Conservation (phyloP, 2,888 invertebrate genomes). For the Heteromyza rotundicornis region DNA sequence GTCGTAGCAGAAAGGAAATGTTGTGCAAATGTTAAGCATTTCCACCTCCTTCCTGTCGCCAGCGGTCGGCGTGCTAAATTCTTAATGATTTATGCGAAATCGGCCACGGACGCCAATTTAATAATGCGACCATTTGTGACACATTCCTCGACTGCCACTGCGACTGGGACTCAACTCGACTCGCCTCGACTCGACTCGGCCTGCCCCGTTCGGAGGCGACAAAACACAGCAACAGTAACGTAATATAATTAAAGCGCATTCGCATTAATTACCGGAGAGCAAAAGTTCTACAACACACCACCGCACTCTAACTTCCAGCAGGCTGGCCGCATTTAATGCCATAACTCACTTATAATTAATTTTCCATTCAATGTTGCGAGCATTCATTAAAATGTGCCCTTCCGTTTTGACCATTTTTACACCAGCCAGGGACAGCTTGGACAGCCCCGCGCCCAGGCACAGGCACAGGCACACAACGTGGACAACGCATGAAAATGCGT, state of each 20-base stretch:
- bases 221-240: not conserved
- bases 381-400: not conserved
- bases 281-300: not conserved
- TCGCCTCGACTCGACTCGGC: too few species aligned
- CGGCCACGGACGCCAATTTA: not conserved
- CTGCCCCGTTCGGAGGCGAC: too few species aligned
- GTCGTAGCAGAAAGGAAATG: too few species aligned
- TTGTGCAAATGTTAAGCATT: too few species aligned
- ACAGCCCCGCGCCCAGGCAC: too few species aligned
- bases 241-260: slow-evolving; percentile 1
- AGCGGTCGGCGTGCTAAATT: not conserved
- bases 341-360: slow-evolving; percentile 20
- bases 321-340: slow-evolving; percentile 6
- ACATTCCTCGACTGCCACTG: not conserved
- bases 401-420: not conserved
- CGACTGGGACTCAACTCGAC: too few species aligned
- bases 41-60: too few species aligned
- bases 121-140: not conserved
- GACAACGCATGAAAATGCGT: too few species aligned
- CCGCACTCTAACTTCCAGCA: not conserved
- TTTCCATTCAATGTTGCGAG: slow-evolving; percentile 2
- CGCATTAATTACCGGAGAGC: not conserved
- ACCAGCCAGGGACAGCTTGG: not conserved
- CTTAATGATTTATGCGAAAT: not conserved
- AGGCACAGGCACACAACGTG: too few species aligned